A percentile compares a stretch with the other conserved stretches of the same genome.
These are phyloP conservation scores for Campoletis sonorensis DNA, from an alignment of 1,140 invertebrate genomes.

Conservation along the genomic window DNA sequence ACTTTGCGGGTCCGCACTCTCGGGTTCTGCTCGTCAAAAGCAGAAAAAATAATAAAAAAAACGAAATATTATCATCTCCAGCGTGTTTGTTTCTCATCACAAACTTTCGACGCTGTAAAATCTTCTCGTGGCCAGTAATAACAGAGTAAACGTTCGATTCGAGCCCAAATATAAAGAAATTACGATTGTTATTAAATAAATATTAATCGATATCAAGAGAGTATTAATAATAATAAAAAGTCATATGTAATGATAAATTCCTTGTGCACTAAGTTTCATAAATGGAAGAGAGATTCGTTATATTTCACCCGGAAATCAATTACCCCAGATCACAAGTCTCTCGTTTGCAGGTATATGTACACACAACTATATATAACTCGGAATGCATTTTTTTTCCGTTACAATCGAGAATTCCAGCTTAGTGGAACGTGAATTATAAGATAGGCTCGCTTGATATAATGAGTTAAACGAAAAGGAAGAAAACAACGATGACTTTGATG, in stretches of 20 bases:
- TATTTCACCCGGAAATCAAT: constrained; percentile 36
- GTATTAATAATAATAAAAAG: too few species aligned
- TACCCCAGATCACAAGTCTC: constrained; percentile 9
- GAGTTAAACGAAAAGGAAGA: too few species aligned
- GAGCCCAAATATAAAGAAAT: too few species aligned
- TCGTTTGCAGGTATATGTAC: too few species aligned
- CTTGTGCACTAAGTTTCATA: not conserved
- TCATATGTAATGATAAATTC: too few species aligned
- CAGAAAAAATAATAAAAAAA: too few species aligned
- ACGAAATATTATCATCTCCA: not conserved
- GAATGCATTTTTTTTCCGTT: not conserved
- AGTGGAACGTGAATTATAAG: constrained; percentile 25
- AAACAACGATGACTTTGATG: not conserved
- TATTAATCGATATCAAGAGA: too few species aligned
- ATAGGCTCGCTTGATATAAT: not conserved
- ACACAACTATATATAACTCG: constrained; percentile 1
- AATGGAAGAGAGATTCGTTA: not conserved
- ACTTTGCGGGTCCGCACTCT: not conserved
- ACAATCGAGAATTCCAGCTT: constrained; percentile 28
- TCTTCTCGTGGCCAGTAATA: too few species aligned
- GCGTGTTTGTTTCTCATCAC: not conserved
- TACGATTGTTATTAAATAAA: too few species aligned
- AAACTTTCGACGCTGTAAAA: not conserved
- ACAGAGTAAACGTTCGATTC: too few species aligned
- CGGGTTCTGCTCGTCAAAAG: not conserved